Percentiles rank a stretch among this genome's conserved stretches.
Conservation (phyloP, 92 coral and sea anemone genomes). For the Hydrozoanthus gracilis region DNA sequence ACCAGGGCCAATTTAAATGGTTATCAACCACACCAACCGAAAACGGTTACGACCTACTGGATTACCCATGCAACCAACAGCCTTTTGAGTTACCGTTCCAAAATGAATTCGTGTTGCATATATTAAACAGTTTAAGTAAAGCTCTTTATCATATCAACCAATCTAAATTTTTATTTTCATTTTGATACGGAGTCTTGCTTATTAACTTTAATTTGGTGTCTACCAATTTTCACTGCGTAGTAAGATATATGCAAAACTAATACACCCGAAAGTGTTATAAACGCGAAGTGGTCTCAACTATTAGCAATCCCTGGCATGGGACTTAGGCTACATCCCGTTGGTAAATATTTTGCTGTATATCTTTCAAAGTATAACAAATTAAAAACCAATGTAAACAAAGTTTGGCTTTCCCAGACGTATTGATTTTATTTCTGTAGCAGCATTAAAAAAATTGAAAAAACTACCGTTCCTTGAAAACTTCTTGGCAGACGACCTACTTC, state of each 20-base stretch:
- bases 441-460: neutral
- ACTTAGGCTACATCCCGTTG: neutral
- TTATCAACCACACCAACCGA: no score
- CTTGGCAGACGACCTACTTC: neutral
- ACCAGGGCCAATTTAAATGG: no score
- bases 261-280: neutral
- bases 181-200: no score
- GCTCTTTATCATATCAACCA: no score
- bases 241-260: neutral
- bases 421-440: neutral
- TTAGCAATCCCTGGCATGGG: conserved; percentile 2
- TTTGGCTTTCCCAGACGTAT: neutral
- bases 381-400: neutral
- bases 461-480: neutral
- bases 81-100: no score
- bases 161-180: no score
- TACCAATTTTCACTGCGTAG: no score
- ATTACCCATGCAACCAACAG: no score
- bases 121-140: no score
- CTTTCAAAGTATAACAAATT: neutral
- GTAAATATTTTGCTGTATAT: conserved; percentile 6
- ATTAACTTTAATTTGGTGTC: no score
- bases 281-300: neutral
- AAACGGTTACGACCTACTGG: no score
- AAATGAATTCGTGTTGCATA: no score